phyloP scores from a whole-genome alignment of 2,797 vertebrate genomes.

The Benthosema pterotum region DNA sequence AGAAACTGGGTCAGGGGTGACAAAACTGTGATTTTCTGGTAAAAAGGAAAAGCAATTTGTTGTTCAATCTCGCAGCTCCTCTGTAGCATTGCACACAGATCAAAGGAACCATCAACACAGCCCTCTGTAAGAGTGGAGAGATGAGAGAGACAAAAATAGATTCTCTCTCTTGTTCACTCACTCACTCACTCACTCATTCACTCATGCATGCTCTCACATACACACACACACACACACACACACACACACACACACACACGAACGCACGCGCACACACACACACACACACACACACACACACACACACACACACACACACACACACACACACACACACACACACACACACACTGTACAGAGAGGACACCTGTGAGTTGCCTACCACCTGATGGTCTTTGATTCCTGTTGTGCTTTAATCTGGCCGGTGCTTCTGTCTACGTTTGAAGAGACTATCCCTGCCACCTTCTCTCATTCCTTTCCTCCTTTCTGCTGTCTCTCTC shows the following conservation, averaged over 20 bases:
- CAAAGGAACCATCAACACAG: background rate
- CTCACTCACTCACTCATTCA: too few relatives aligned
- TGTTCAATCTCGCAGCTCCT: too few relatives aligned
- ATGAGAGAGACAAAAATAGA: constrained; percentile 52
- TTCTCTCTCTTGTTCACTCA: background rate
- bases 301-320: constrained; percentile 10
- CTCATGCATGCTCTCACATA: too few relatives aligned
- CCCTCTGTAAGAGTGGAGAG: constrained; percentile 16
- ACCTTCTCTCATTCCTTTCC: constrained; percentile 36
- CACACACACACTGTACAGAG: constrained; percentile 18
- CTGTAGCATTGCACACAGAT: background rate
- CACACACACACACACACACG: constrained; percentile 21
- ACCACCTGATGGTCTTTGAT: constrained; percentile 78
- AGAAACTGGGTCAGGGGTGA: too few relatives aligned
- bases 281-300: constrained; percentile 20
- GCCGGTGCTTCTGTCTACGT: constrained; percentile 60
- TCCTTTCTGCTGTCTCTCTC: constrained; percentile 11
- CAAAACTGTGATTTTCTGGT: too few relatives aligned
- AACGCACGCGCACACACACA: constrained; percentile 1
- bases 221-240: constrained; percentile 8
- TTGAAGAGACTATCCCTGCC: constrained; percentile 80
- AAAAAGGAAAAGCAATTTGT: too few relatives aligned
- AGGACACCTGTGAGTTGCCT: constrained; percentile 70
- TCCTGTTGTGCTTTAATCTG: constrained; percentile 83
- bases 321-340: constrained; percentile 13